These are phyloP conservation scores for Drosophila oshimai DNA, from an alignment of 1,140 invertebrate species.

Conservation along the genomic window DNA sequence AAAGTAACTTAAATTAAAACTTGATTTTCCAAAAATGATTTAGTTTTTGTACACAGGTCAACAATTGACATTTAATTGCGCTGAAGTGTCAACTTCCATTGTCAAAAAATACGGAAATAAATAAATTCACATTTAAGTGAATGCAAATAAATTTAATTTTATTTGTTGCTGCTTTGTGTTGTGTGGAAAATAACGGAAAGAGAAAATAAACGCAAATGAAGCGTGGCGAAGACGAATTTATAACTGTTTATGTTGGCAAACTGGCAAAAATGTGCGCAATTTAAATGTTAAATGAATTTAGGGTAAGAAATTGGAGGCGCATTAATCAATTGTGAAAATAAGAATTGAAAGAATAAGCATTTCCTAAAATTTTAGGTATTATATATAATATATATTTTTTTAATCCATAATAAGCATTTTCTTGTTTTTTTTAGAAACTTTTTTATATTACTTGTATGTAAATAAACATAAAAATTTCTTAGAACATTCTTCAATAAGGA, in stretches of 20 bases:
- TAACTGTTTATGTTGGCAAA: constrained; percentile 23
- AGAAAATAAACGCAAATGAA: constrained; percentile 16
- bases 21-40: constrained; percentile 14
- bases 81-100: constrained; percentile 1
- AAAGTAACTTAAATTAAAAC: too few relatives aligned
- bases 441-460: too few relatives aligned
- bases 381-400: too few relatives aligned
- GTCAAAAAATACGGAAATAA: constrained; percentile 16
- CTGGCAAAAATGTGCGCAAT: constrained; percentile 8
- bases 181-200: background rate
- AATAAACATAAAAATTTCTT: background rate
- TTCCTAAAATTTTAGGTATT: too few relatives aligned
- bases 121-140: constrained; percentile 2
- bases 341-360: too few relatives aligned
- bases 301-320: background rate
- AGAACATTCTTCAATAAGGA: too few relatives aligned
- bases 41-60: background rate
- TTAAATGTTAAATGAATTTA: background rate
- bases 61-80: background rate
- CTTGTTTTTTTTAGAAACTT: too few relatives aligned
- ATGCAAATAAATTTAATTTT: constrained; percentile 8
- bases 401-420: too few relatives aligned
- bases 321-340: background rate
- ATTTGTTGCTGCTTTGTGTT: background rate
- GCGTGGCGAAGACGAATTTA: constrained; percentile 17